These are phyloP conservation scores for Trissoscelio sp. DNA, from an alignment of 2,888 invertebrate species.

Conservation along the genomic window DNA sequence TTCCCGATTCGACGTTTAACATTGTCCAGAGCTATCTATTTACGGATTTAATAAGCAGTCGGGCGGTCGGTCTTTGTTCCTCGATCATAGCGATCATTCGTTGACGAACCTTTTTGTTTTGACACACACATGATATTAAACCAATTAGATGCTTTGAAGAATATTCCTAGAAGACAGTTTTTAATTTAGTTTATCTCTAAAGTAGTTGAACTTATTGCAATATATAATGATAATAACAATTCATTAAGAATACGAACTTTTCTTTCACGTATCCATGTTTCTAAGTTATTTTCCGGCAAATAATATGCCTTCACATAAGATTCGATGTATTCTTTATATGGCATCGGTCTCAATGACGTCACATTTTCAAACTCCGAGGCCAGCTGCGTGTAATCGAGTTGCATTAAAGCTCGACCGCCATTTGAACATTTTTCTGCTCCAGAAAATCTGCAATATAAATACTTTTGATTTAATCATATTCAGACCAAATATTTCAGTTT, in stretches of 20 bases:
- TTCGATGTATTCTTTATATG: constrained; percentile 96
- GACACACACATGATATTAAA: constrained; percentile 93
- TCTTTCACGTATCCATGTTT: constrained; percentile 94
- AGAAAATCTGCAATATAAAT: constrained; percentile 87
- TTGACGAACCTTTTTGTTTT: constrained; percentile 94
- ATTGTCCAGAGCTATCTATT: constrained; percentile 77
- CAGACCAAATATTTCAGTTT: neutral
- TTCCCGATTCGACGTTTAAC: neutral
- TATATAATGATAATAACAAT: too few species aligned
- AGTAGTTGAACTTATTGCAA: too few species aligned
- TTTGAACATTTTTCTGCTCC: constrained; percentile 97
- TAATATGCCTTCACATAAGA: constrained; percentile 98
- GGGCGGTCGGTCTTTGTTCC: constrained; percentile 79
- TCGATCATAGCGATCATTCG: constrained; percentile 90
- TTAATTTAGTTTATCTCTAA: too few species aligned
- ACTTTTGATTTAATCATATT: neutral
- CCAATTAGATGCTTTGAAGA: constrained; percentile 93
- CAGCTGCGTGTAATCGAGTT: constrained; percentile 97
- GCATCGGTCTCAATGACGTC: constrained; percentile 92
- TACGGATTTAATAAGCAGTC: constrained; percentile 40
- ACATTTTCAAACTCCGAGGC: constrained; percentile 95
- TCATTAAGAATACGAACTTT: constrained; percentile 83
- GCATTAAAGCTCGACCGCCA: constrained; percentile 98
- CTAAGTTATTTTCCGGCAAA: constrained; percentile 93
- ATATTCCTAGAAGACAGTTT: constrained; percentile 88